Conservation (phyloP, 2,113 vertebrate genomes). For the Pantherophis guttatus region DNA sequence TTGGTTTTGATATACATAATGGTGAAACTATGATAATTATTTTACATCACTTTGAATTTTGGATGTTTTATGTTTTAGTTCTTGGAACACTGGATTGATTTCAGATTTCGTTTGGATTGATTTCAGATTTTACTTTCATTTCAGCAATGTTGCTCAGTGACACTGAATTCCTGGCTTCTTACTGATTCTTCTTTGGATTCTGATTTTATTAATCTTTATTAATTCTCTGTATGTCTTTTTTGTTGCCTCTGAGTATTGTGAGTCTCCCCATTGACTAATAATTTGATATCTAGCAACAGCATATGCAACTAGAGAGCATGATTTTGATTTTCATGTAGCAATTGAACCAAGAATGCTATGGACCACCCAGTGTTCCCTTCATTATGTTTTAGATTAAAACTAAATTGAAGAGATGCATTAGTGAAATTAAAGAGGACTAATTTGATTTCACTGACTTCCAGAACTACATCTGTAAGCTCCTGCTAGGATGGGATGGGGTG, state of each 20-base stretch:
- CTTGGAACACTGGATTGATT: too few species aligned
- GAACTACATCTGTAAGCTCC: conserved; percentile 41
- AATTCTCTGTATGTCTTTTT: not conserved
- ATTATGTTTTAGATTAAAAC: not conserved
- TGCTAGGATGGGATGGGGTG: not conserved
- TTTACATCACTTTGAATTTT: too few species aligned
- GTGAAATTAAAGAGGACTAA: not conserved
- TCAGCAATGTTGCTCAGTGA: not conserved
- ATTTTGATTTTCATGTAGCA: not conserved
- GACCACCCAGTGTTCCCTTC: not conserved
- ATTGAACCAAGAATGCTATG: not conserved
- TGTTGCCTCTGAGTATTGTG: not conserved
- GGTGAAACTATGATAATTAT: too few species aligned
- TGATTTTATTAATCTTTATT: not conserved
- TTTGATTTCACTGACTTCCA: conserved; percentile 15
- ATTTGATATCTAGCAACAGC: not conserved
- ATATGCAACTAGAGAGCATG: not conserved
- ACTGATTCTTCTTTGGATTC: not conserved
- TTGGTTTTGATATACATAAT: too few species aligned
- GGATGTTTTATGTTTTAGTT: too few species aligned
- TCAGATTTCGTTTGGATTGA: too few species aligned
- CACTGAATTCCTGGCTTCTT: not conserved
- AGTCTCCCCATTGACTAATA: not conserved
- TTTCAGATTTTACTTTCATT: too few species aligned
- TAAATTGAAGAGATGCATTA: not conserved